Evolutionary conservation across 1,140 invertebrate genomes (phyloP).

Genomic region (Plectrocnemia conspersa): DNA sequence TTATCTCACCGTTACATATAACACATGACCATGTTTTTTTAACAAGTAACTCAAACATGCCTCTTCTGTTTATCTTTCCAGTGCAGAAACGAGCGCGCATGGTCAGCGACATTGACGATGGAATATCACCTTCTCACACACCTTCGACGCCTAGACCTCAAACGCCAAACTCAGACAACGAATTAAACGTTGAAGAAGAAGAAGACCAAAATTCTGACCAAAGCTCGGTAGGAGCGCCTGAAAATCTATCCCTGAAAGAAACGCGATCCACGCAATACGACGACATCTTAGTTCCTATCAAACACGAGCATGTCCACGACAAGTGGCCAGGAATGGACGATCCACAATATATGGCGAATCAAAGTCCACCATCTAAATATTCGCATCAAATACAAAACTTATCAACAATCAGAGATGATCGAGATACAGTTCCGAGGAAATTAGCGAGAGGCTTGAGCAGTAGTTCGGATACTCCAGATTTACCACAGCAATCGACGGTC

Average conservation of each 20-base stretch:
- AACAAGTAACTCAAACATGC: slow-evolving; percentile 1
- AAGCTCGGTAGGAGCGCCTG: slow-evolving; percentile 44
- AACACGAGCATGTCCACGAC: slow-evolving; percentile 43
- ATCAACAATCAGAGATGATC: slow-evolving; percentile 15
- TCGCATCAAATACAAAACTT: slow-evolving; percentile 32
- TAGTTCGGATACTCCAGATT: slow-evolving; percentile 28
- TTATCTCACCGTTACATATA: background rate
- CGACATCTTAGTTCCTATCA: slow-evolving; percentile 35
- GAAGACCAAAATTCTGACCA: slow-evolving; percentile 48
- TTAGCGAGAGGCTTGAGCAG: slow-evolving; percentile 26
- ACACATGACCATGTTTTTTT: background rate
- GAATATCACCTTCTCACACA: slow-evolving; percentile 39
- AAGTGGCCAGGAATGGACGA: slow-evolving; percentile 42
- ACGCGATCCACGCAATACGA: slow-evolving; percentile 39
- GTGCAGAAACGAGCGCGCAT: slow-evolving; percentile 29
- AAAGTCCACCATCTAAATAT: slow-evolving; percentile 30
- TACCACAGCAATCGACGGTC: slow-evolving; percentile 28
- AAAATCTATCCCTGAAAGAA: slow-evolving; percentile 50
- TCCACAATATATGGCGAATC: slow-evolving; percentile 16
- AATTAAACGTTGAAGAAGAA: slow-evolving; percentile 49
- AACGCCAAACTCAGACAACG: slow-evolving; percentile 46
- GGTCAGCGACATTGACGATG: slow-evolving; percentile 38
- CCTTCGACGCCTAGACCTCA: slow-evolving; percentile 36
- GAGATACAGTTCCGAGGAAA: slow-evolving; percentile 19
- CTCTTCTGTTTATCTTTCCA: slow-evolving; percentile 19